Conservation (phyloP, 1,140 invertebrate species). For the Papilio polyxenes region DNA sequence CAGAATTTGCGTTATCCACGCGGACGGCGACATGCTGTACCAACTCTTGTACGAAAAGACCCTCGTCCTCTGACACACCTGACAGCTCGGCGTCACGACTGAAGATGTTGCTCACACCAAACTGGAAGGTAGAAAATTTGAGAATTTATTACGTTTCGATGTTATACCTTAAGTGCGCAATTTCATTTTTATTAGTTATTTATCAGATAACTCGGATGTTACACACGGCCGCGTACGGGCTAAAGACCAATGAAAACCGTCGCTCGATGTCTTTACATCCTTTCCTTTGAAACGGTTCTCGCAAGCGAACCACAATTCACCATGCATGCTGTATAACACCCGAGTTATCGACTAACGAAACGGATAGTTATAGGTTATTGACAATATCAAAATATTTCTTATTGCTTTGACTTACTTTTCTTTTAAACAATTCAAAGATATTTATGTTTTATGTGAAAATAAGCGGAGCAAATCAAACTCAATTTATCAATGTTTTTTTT, state of each 20-base stretch:
- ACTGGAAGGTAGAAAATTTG: constrained; percentile 58
- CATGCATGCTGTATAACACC: too few relatives aligned
- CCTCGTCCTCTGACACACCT: constrained; percentile 80
- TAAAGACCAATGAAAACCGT: too few relatives aligned
- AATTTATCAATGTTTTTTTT: not conserved
- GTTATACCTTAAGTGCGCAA: too few relatives aligned
- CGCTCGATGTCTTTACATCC: too few relatives aligned
- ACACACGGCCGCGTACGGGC: too few relatives aligned
- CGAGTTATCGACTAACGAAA: too few relatives aligned
- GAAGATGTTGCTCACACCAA: constrained; percentile 82
- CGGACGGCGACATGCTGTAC: constrained; percentile 83
- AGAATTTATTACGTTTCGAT: too few relatives aligned
- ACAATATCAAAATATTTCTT: not conserved
- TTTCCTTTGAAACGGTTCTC: too few relatives aligned
- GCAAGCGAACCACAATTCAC: too few relatives aligned
- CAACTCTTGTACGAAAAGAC: constrained; percentile 82
- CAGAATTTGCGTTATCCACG: constrained; percentile 77
- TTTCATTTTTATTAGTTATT: too few relatives aligned
- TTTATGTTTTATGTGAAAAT: not conserved
- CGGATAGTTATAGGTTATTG: too few relatives aligned
- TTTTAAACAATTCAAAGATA: not conserved
- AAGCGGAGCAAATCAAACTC: not conserved
- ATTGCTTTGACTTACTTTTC: not conserved
- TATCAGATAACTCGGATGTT: too few relatives aligned
- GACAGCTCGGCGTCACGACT: constrained; percentile 80